These are phyloP conservation scores for Sphaeridia pumilis DNA, from an alignment of 2,888 invertebrate species.

Conservation along the genomic window DNA sequence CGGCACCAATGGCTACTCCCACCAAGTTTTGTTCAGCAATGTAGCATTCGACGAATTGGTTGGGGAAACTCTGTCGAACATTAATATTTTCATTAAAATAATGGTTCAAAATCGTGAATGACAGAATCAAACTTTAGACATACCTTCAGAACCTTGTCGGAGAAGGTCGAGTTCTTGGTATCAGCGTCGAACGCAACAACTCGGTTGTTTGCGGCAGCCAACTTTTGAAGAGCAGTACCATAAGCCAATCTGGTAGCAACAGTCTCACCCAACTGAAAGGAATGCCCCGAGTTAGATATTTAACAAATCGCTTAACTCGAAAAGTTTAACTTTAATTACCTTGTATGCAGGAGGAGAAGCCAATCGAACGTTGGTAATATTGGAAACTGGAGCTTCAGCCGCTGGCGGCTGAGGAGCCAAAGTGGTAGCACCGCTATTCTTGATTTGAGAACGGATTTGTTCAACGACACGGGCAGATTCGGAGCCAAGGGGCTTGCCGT, in stretches of 20 bases:
- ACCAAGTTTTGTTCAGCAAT: slow-evolving; percentile 98
- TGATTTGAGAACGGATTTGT: slow-evolving; percentile 54
- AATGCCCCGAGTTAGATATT: background rate
- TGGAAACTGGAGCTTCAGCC: slow-evolving; percentile 58
- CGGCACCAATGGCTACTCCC: slow-evolving; percentile 88
- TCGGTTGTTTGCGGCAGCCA: slow-evolving; percentile 54
- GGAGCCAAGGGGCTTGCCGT: slow-evolving; percentile 88
- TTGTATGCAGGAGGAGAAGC: slow-evolving; percentile 73
- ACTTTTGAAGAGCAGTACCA: slow-evolving; percentile 83
- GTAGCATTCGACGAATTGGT: slow-evolving; percentile 89
- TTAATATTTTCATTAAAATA: background rate
- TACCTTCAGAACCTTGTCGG: slow-evolving; percentile 73
- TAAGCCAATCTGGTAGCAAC: slow-evolving; percentile 89
- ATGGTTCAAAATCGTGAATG: background rate
- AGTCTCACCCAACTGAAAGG: slow-evolving; percentile 48
- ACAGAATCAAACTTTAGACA: no score
- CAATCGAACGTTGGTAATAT: slow-evolving; percentile 59
- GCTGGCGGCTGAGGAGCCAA: slow-evolving; percentile 53
- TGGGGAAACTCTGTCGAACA: slow-evolving; percentile 42
- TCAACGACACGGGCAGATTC: slow-evolving; percentile 59
- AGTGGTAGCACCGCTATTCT: slow-evolving; percentile 53
- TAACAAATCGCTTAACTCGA: background rate
- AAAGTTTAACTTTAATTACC: slow-evolving; percentile 21
- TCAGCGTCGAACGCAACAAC: slow-evolving; percentile 95
- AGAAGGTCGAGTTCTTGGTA: slow-evolving; percentile 97